Evolutionary conservation across 2,113 vertebrate species (phyloP), one percentile per base, ranked within the genome.

Genomic region (Verasper variegatus): DNA sequence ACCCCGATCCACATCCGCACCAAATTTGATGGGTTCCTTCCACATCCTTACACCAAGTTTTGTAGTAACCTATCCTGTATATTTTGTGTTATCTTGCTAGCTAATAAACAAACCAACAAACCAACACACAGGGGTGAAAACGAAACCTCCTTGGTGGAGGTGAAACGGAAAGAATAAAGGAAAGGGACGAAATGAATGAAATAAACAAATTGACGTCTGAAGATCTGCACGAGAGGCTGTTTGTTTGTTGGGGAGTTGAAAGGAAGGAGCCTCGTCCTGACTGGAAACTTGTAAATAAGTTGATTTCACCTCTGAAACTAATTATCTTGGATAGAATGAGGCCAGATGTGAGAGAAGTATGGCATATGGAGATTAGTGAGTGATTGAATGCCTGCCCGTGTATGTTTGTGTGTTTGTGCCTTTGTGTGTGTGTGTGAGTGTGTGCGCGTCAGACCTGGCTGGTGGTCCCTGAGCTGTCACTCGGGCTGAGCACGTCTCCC

Each of bases 401-500:
- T 18, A 7, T 18, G 21, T 27, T 7, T 31, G 55, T 57, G 23
- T 24, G 23, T 26, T 6, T 24, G 13, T 2, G 51, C 6, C 14
- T 26, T 26, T 14, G 56, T 15, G 14, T 15, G n/a, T 26, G 14
- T 14, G 18, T 23, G 12, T 27, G 54, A 13, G 54, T 23, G 54
- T 13, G 20, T n/a, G n/a, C 61, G 75, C n/a, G 23, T 54, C 80
- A 1, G 90, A 99, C 98, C 97, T 95, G 95, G 7, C 91, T 91
- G 90, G 87, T 95, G 80, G 91, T 95, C 81, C 95, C 96, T 86
- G 95, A 92, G 94, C 94, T 96, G 77, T 93, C 94, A 56, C 94
- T 95, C 59, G 92, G 93, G 86, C 80, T 94, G 82, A 92, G 89
- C 49, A 93, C 87, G 14, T 97, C 97, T 90, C 94, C 97, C 91